phyloP scores from a whole-genome alignment of 2,113 vertebrate species.

The Neodontobutis hainanensis region DNA sequence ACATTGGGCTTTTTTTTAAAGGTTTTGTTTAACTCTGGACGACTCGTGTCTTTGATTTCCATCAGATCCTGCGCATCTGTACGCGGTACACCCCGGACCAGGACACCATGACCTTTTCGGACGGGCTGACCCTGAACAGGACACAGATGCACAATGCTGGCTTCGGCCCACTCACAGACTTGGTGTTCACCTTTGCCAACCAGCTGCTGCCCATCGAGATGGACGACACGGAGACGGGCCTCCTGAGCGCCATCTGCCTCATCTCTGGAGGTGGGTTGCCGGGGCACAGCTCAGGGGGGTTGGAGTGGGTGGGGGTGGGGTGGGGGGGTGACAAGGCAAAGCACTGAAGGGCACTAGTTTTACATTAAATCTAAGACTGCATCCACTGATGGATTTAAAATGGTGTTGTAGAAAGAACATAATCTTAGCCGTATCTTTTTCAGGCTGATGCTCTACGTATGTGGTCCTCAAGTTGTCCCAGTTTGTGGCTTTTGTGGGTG shows the following conservation, averaged over 20 bases:
- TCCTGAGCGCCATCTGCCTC: slow-evolving; percentile 98
- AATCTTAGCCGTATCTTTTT: too few relatives aligned
- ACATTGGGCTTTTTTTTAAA: not conserved
- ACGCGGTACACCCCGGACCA: slow-evolving; percentile 97
- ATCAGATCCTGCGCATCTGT: slow-evolving; percentile 95
- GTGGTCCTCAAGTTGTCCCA: too few relatives aligned
- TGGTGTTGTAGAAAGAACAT: too few relatives aligned
- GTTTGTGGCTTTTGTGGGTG: too few relatives aligned
- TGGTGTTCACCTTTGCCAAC: slow-evolving; percentile 98
- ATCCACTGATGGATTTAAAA: too few relatives aligned
- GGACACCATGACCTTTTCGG: slow-evolving; percentile 99
- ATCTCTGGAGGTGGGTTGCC: slow-evolving; percentile 90
- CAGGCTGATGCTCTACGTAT: too few relatives aligned
- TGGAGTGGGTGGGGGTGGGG: not conserved
- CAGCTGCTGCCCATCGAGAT: slow-evolving; percentile 98
- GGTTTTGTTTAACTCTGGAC: not conserved
- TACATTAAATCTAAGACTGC: too few relatives aligned
- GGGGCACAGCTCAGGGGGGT: slow-evolving; percentile 1
- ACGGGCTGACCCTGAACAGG: slow-evolving; percentile 96
- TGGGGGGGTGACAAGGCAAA: not conserved
- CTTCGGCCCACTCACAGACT: slow-evolving; percentile 95
- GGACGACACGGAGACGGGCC: slow-evolving; percentile 98
- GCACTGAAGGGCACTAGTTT: too few relatives aligned
- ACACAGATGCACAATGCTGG: slow-evolving; percentile 99
- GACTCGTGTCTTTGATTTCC: not conserved